Base-by-base conservation (phyloP, 2,797 vertebrate species). In the Lophura swinhoii region DNA sequence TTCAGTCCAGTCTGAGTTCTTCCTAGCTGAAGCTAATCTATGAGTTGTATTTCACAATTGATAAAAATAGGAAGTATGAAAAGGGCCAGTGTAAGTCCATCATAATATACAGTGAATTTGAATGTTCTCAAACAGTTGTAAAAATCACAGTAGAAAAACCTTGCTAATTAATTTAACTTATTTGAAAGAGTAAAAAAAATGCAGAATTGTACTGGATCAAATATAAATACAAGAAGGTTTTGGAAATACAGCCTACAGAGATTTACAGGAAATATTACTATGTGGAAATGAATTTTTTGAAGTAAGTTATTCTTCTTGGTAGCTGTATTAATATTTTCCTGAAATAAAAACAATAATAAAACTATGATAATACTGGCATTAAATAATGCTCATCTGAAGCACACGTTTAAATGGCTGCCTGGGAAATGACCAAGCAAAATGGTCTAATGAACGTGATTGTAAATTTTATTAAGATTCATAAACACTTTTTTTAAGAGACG, bases 401-500 rank as follows among this genome's bases (percentile, higher is more conserved):
- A 76, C 12, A 7, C 11, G 14, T 87, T 83, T 91, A 94, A 80
- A 53, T 94, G 44, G 9, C 37, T 96, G 21, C 58, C 88, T 87
- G 60, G 48, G 94, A 94, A 85, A 70, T 83, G 39, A 59, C 71
- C 17, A 59, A 69, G 39, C 33, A 93, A 73, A 49, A 76, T 75
- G 49, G n/a, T 55, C 90, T 69, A 84, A 86, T 23, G 33, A 29
- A 66, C 8, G 12, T 28, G 70, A 84, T 22, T 76, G 43, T 91
- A 91, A 92, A 91, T 81, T 85, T 91, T 87, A 59, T 88, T 87
- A 81, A 80, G 22, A 46, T 85, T 87, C 92, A 73, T 77, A 91
- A 93, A 66, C 31, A 90, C 16, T 58, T 69, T 93, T 93, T 93
- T 95, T 82, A 93, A 93, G 44, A 93, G 83, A 81, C 0, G 2